phyloP scores from a whole-genome alignment of 2,113 vertebrate genomes.

The Laticauda laticaudata region DNA sequence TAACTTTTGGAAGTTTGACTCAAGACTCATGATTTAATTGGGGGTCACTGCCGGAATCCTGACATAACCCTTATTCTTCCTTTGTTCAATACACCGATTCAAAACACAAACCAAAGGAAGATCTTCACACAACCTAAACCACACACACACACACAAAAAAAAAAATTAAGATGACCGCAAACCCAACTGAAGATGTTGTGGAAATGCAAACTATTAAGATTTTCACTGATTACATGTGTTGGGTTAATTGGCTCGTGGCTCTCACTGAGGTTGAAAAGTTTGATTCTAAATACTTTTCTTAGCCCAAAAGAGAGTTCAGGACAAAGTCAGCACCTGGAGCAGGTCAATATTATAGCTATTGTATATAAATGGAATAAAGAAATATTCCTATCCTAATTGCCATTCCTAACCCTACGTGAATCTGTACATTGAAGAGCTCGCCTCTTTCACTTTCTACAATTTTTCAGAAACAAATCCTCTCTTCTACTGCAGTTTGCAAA shows the following conservation, averaged over 20 bases:
- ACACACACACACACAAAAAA: background rate
- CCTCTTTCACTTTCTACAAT: background rate
- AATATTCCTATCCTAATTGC: background rate
- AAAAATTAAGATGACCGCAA: background rate
- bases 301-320: background rate
- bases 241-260: background rate
- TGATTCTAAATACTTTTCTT: background rate
- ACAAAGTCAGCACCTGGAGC: background rate
- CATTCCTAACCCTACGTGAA: background rate
- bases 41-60: no score
- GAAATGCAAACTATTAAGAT: background rate
- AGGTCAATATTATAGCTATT: background rate
- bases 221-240: background rate
- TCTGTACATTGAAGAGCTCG: background rate
- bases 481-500: background rate
- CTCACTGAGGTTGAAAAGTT: background rate
- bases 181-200: background rate
- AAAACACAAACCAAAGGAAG: background rate
- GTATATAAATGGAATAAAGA: background rate
- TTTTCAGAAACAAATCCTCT: background rate
- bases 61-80: background rate
- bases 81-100: background rate
- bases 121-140: background rate
- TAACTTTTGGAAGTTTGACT: no score
- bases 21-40: no score